These are phyloP conservation scores for Panagrolaimus sp. DNA, from an alignment of 1,140 invertebrate genomes.

Conservation along the genomic window DNA sequence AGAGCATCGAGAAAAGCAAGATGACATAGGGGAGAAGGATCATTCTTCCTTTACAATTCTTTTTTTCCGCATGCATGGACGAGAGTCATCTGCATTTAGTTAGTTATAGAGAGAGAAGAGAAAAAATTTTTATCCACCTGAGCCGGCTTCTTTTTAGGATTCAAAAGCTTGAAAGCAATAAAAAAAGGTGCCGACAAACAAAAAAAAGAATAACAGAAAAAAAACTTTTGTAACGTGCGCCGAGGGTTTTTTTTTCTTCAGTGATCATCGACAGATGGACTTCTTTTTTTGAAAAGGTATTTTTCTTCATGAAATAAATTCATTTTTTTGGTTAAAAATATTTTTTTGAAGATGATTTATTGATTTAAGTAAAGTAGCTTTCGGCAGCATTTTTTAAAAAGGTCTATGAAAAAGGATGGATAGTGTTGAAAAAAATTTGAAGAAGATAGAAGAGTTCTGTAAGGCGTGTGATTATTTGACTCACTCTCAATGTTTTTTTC, in stretches of 20 bases:
- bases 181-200: background rate
- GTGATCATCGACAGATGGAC: no score
- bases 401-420: no score
- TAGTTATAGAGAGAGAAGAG: background rate
- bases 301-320: no score
- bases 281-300: no score
- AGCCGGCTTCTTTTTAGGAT: background rate
- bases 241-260: no score
- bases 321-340: no score
- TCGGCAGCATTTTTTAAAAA: background rate
- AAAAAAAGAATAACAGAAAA: background rate
- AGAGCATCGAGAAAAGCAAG: no score
- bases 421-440: no score
- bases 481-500: background rate
- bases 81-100: background rate
- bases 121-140: background rate
- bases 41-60: no score
- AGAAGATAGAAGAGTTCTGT: background rate
- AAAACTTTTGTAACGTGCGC: slow-evolving; percentile 1
- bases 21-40: no score
- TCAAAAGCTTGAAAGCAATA: background rate
- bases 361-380: background rate
- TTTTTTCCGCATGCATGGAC: background rate
- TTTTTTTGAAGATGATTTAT: background rate
- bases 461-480: slow-evolving; percentile 8